phyloP scores from a whole-genome alignment of 1,140 invertebrate genomes.

The Drosophila lacertosa region DNA sequence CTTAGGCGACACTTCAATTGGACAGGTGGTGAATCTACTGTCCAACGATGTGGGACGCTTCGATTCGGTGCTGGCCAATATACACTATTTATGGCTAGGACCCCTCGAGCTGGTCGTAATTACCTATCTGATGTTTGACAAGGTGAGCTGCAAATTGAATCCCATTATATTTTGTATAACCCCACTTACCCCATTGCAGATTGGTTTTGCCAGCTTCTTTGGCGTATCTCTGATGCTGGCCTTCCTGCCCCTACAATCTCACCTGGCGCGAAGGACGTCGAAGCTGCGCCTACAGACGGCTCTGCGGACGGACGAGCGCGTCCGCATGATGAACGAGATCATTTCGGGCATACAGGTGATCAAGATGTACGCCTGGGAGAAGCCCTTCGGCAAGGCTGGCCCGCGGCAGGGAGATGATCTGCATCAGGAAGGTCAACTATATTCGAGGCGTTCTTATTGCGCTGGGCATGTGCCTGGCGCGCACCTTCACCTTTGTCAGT shows the following conservation, averaged over 20 bases:
- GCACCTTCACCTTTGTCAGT: constrained; percentile 90
- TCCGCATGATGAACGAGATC: no score
- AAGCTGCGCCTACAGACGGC: constrained; percentile 88
- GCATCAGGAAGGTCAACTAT: no score
- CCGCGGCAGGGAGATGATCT: no score
- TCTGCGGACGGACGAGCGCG: constrained; percentile 91
- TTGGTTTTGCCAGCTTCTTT: constrained; percentile 86
- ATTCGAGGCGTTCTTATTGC: no score
- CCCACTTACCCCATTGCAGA: constrained; percentile 46
- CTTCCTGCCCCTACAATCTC: constrained; percentile 93
- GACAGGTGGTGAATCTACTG: constrained; percentile 90
- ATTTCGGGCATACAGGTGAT: constrained; percentile 94
- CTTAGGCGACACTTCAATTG: constrained; percentile 90
- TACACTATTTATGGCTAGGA: constrained; percentile 85
- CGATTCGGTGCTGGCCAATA: constrained; percentile 76
- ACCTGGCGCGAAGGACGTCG: constrained; percentile 89
- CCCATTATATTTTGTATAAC: not conserved
- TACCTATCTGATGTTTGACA: constrained; percentile 84
- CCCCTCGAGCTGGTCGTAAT: constrained; percentile 85
- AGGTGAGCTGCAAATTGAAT: constrained; percentile 15
- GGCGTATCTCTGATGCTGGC: constrained; percentile 91
- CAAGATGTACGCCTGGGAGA: constrained; percentile 88
- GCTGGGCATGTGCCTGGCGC: constrained; percentile 89
- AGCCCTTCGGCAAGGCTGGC: constrained; percentile 53
- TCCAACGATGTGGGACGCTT: constrained; percentile 87